These are phyloP conservation scores for Hydrozoanthus tunicans DNA, from an alignment of 64 coral and sea anemone species.

Conservation along the genomic window DNA sequence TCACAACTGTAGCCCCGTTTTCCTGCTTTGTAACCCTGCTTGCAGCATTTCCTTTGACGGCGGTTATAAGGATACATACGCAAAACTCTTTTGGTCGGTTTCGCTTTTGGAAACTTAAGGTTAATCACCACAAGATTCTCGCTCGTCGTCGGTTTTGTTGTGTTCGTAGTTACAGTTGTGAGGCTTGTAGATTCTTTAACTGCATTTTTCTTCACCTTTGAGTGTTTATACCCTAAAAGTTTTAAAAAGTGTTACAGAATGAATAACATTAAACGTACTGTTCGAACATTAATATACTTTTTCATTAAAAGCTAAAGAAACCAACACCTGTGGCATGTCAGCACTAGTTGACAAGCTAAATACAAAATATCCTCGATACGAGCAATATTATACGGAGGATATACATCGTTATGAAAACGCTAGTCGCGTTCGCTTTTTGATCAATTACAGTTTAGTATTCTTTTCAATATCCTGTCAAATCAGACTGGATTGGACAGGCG, in stretches of 20 bases:
- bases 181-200: background rate
- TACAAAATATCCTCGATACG: too few species aligned
- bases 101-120: background rate
- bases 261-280: background rate
- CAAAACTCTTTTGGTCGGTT: constrained; percentile 41
- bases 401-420: too few species aligned
- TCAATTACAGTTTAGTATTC: background rate
- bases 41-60: constrained; percentile 39
- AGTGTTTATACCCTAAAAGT: constrained; percentile 13
- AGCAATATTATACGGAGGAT: too few species aligned
- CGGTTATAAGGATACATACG: constrained; percentile 13
- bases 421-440: background rate
- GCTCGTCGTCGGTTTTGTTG: constrained; percentile 2
- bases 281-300: background rate
- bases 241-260: background rate
- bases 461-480: background rate
- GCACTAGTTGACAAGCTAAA: too few species aligned
- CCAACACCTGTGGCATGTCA: too few species aligned
- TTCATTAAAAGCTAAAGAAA: too few species aligned
- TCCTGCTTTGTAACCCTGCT: constrained; percentile 39
- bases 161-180: background rate
- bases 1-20: constrained; percentile 37
- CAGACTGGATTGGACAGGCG: background rate
- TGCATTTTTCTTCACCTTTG: background rate
- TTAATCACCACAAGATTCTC: constrained; percentile 4